Evolutionary conservation across 92 coral and sea anemone genomes (phyloP).

Genomic region (Palythoa grandis): DNA sequence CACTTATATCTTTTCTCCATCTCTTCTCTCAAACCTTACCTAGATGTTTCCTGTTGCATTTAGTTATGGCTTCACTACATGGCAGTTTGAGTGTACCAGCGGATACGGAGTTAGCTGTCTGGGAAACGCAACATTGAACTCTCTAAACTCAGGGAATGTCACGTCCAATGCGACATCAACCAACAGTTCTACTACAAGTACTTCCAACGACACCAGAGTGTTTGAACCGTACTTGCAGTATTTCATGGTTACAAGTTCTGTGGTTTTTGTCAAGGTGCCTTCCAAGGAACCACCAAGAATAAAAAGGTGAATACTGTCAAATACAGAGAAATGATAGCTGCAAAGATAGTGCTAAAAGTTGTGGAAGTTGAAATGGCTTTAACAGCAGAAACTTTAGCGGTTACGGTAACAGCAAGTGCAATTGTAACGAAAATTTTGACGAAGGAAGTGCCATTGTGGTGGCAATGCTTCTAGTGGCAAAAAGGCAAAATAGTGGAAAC

Average conservation of each 20-base stretch:
- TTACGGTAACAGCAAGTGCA: too few relatives aligned
- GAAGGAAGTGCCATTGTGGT: too few relatives aligned
- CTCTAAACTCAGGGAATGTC: slow-evolving; percentile 10
- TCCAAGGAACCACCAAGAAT: slow-evolving; percentile 61
- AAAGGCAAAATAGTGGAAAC: too few relatives aligned
- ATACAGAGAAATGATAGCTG: too few relatives aligned
- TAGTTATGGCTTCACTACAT: slow-evolving; percentile 75
- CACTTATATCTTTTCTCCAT: too few relatives aligned
- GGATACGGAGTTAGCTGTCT: slow-evolving; percentile 85
- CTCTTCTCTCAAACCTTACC: too few relatives aligned
- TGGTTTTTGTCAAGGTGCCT: slow-evolving; percentile 81
- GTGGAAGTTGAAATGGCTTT: not conserved
- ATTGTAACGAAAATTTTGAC: too few relatives aligned
- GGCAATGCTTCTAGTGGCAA: too few relatives aligned
- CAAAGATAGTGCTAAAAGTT: too few relatives aligned
- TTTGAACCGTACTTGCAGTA: slow-evolving; percentile 64
- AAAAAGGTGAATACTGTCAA: slow-evolving; percentile 67
- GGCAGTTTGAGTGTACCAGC: slow-evolving; percentile 81
- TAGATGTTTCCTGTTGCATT: not conserved
- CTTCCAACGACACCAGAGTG: slow-evolving; percentile 50
- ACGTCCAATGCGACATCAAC: slow-evolving; percentile 17
- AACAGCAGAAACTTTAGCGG: too few relatives aligned
- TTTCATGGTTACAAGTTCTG: slow-evolving; percentile 78
- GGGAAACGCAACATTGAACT: slow-evolving; percentile 37
- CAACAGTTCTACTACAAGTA: slow-evolving; percentile 13